Conservation (phyloP, 1,140 invertebrate genomes). For the Proales similis region DNA sequence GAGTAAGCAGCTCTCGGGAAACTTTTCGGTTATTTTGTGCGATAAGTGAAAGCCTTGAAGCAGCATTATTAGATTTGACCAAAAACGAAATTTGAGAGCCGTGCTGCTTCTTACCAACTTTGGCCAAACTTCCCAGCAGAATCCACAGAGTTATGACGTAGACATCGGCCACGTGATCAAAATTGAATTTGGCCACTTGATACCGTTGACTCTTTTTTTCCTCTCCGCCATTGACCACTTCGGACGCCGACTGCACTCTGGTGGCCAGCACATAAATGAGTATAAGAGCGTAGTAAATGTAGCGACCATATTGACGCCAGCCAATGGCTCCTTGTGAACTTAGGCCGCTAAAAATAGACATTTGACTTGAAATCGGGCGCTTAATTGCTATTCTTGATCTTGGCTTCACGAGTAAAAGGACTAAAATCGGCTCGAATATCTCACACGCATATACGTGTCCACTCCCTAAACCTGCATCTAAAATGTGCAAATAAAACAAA, state of each 20-base stretch:
- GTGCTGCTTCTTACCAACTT: conserved; percentile 22
- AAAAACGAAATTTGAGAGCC: not conserved
- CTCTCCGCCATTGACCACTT: conserved; percentile 31
- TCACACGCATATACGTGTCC: too few relatives aligned
- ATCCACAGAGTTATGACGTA: conserved; percentile 38
- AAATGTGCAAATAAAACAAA: too few relatives aligned
- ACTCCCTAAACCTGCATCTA: too few relatives aligned
- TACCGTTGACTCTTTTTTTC: conserved; percentile 2
- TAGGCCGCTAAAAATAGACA: too few relatives aligned
- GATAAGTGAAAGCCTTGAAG: conserved; percentile 35
- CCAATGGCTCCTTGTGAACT: not conserved
- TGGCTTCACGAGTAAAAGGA: too few relatives aligned
- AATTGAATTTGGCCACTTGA: conserved; percentile 35
- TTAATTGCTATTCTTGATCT: too few relatives aligned
- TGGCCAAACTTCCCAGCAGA: conserved; percentile 25
- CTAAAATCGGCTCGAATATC: too few relatives aligned
- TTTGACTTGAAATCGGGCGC: too few relatives aligned
- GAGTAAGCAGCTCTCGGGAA: conserved; percentile 81
- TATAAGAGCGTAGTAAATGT: not conserved
- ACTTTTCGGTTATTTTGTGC: conserved; percentile 40
- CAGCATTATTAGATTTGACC: not conserved
- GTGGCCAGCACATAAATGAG: conserved; percentile 8
- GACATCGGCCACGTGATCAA: conserved; percentile 35
- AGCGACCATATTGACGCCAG: not conserved
- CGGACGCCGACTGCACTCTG: conserved; percentile 22